These are phyloP conservation scores for Drosophila elegans DNA, from an alignment of 1,140 invertebrate genomes.

Conservation along the genomic window DNA sequence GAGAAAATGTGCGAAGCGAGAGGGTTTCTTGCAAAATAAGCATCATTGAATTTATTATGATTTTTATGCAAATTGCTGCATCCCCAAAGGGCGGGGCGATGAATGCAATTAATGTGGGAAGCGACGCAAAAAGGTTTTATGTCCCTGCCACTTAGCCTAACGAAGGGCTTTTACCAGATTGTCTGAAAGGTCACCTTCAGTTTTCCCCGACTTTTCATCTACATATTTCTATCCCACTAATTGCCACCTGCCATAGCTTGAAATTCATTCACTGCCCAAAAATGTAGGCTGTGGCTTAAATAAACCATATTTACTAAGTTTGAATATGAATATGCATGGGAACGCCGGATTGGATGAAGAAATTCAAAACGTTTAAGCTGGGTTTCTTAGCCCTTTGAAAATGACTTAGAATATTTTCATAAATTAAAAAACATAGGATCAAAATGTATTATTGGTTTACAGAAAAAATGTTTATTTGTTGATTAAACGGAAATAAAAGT, in stretches of 20 bases:
- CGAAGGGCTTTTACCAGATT: conserved; percentile 41
- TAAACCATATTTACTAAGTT: conserved; percentile 18
- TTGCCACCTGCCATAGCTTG: conserved; percentile 46
- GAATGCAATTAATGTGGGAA: conserved; percentile 61
- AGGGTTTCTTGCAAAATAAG: conserved; percentile 55
- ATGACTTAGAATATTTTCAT: too few species aligned
- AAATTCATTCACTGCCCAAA: conserved; percentile 21
- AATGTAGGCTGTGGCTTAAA: conserved; percentile 6
- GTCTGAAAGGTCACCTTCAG: conserved; percentile 14
- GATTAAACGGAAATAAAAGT: too few species aligned
- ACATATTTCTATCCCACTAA: conserved; percentile 32
- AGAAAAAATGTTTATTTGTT: too few species aligned
- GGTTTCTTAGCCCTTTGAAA: too few species aligned
- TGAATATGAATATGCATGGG: conserved; percentile 12
- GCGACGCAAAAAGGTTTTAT: conserved; percentile 52
- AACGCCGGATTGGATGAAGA: too few species aligned
- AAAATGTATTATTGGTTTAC: too few species aligned
- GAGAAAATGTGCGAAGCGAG: conserved; percentile 29
- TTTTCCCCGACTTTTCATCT: not conserved
- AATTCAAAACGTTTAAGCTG: too few species aligned
- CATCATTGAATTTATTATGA: conserved; percentile 79
- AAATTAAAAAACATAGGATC: too few species aligned
- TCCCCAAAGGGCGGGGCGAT: conserved; percentile 30
- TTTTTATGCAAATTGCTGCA: conserved; percentile 68
- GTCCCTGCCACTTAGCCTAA: conserved; percentile 49